Base-by-base conservation (phyloP, 2,113 vertebrate species). In the Hydropotes inermis region DNA sequence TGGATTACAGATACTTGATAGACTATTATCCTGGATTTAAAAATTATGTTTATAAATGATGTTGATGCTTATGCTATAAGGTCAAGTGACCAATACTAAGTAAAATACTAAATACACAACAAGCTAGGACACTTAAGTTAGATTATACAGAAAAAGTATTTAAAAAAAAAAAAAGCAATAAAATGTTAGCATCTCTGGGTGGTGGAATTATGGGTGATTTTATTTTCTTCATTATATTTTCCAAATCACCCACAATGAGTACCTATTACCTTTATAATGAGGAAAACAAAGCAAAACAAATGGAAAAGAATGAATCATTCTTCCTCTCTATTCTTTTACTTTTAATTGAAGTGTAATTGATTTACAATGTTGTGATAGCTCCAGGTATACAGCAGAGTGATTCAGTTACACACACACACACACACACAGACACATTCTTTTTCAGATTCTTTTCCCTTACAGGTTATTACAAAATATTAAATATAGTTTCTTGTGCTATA, bases 201-300 rank as follows among this genome's bases (percentile, higher is more conserved):
- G 55, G 91, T 92, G 6, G 30, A 96, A 78, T 97, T 93, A 76
- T 82, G 74, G 50, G 60, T 90, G 89, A 45, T 84, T 97, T 96
- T 94, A 85, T 95, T 97, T 97, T 88, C 90, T 97, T 96, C 83
- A 33, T 95, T 95, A 82, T 64, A 74, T 61, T 83, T 97, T 91
- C n/a, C 67, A 94, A 74, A 94, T 97, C 88, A 89, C 87, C 86
- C 89, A 27, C 61, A 86, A 4, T 36, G 70, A 96, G 30, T 43
- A 89, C 86, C 82, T 87, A 84, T 94, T 97, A 94, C 90, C 58
- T 97, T 94, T 97, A 79, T 93, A 95, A 97, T 97, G 86, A 96
- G 91, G 91, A 89, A 91, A 97, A 82, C 94, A 92, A 96, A 93
- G 57, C 60, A 43, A 97, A 96, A 90, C 85, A 96, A 82, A 54